Percentiles rank a stretch among this genome's conserved stretches.
phyloP scores from a whole-genome alignment of 2,113 vertebrate genomes.

The Grus americana region DNA sequence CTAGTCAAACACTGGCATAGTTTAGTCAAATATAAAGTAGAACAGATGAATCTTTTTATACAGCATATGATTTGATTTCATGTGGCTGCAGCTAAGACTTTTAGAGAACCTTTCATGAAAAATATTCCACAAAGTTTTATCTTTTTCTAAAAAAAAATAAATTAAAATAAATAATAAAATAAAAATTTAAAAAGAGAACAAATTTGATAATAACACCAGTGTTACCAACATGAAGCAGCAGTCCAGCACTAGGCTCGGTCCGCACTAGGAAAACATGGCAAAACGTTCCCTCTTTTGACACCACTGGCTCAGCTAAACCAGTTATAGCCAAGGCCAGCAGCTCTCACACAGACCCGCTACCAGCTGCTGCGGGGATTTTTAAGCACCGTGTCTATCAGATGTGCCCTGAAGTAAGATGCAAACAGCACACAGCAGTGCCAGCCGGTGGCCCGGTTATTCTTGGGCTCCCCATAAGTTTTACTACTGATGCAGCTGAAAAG shows the following conservation, averaged over 20 bases:
- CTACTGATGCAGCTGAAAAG: slow-evolving; percentile 26
- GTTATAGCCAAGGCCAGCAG: not conserved
- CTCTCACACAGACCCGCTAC: not conserved
- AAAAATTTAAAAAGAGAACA: slow-evolving; percentile 60
- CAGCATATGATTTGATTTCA: slow-evolving; percentile 73
- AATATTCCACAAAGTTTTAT: slow-evolving; percentile 73
- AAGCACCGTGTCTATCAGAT: not conserved
- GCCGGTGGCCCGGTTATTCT: not conserved
- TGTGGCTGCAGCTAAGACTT: slow-evolving; percentile 72
- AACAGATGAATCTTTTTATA: slow-evolving; percentile 74
- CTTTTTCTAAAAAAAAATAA: not conserved
- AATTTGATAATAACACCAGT: slow-evolving; percentile 75
- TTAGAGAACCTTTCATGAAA: slow-evolving; percentile 73
- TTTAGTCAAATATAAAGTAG: slow-evolving; percentile 78
- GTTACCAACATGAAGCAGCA: slow-evolving; percentile 70
- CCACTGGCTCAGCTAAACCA: slow-evolving; percentile 38
- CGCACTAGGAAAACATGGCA: slow-evolving; percentile 4
- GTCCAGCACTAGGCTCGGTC: slow-evolving; percentile 28
- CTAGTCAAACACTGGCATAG: slow-evolving; percentile 81
- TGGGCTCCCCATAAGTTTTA: not conserved
- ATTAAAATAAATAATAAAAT: slow-evolving; percentile 9
- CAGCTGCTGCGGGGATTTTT: not conserved
- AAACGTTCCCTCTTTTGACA: slow-evolving; percentile 10
- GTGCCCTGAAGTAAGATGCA: not conserved
- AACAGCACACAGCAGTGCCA: not conserved